phyloP scores from a whole-genome alignment of 2,797 vertebrate species.

The Microctenopoma steveboyesi region DNA sequence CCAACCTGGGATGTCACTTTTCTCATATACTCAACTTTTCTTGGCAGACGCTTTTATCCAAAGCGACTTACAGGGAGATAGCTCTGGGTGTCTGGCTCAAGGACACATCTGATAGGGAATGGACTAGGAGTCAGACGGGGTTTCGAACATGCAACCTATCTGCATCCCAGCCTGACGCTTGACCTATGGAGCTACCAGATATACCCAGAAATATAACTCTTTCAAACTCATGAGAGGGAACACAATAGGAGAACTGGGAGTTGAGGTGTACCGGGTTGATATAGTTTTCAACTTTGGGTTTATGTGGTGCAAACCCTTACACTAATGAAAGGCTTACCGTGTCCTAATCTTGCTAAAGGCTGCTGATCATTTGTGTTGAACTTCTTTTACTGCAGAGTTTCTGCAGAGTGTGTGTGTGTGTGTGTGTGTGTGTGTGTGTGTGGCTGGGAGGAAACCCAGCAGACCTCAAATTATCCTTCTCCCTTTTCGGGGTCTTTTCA shows the following conservation, averaged over 20 bases:
- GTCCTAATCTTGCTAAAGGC: constrained; percentile 56
- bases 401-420: constrained; percentile 24
- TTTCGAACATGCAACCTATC: no score
- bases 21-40: no score
- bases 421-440: constrained; percentile 46
- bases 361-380: constrained; percentile 65
- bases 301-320: constrained; percentile 37
- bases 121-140: no score
- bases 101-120: no score
- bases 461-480: constrained; percentile 75
- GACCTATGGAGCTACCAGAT: no score
- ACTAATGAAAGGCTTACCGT: constrained; percentile 66
- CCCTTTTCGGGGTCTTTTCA: constrained; percentile 72
- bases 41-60: no score
- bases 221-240: constrained; percentile 3
- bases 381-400: constrained; percentile 52
- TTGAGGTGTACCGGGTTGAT: constrained; percentile 23
- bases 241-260: neutral
- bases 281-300: constrained; percentile 18
- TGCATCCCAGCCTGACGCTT: no score
- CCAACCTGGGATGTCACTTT: no score
- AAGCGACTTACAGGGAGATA: no score
- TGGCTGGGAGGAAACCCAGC: constrained; percentile 70
- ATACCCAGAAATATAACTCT: no score
- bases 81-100: no score